Evolutionary conservation across 2,113 vertebrate species (phyloP).

Genomic region (Willisornis vidua): DNA sequence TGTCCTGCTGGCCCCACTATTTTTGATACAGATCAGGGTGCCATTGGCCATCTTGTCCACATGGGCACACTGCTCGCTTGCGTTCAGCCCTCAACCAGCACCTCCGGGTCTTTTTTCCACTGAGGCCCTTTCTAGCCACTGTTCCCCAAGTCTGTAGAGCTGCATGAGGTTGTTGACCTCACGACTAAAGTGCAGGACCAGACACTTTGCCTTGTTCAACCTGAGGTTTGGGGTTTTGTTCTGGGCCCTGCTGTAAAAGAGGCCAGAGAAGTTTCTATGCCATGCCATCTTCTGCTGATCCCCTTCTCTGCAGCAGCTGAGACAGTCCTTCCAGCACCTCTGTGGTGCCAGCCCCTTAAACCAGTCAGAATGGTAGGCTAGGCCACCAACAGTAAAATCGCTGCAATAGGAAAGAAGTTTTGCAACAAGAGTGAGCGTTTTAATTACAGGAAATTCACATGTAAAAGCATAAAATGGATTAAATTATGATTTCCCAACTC

Average conservation of each 20-base stretch:
- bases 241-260: not conserved
- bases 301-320: not conserved
- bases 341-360: accelerated
- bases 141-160: not conserved
- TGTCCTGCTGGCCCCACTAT: not conserved
- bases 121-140: not conserved
- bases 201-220: not conserved
- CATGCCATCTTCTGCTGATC: not conserved
- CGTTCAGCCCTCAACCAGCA: not conserved
- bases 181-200: not conserved
- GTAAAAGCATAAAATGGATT: not conserved
- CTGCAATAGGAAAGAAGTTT: not conserved
- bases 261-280: not conserved
- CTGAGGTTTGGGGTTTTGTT: not conserved
- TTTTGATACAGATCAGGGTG: not conserved
- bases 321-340: not conserved
- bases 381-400: not conserved
- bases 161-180: not conserved
- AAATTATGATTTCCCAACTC: not conserved
- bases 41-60: not conserved
- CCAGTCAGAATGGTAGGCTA: no score
- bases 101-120: not conserved
- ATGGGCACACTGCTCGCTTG: accelerated
- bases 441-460: not conserved
- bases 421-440: not conserved